These are phyloP conservation scores for Cirrhinus molitorella DNA, from an alignment of 2,797 vertebrate genomes.

Conservation along the genomic window DNA sequence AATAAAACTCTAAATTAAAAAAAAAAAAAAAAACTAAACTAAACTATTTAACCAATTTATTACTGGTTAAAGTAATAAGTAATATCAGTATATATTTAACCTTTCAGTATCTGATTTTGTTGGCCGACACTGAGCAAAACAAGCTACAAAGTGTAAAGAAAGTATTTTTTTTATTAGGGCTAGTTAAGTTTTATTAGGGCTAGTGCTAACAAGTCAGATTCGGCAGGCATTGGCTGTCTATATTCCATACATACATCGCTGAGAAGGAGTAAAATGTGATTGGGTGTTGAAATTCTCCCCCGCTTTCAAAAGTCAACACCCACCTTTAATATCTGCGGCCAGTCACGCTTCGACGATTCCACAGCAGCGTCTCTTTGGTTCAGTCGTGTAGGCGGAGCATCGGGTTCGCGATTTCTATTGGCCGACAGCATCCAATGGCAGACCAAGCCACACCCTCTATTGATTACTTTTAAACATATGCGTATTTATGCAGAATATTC, in stretches of 20 bases:
- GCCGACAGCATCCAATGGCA: slow-evolving; percentile 55
- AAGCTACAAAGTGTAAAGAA: too few relatives aligned
- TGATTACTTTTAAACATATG: slow-evolving; percentile 31
- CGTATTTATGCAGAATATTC: slow-evolving; percentile 27
- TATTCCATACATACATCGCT: too few relatives aligned
- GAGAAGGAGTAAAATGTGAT: background rate
- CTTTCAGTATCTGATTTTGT: too few relatives aligned
- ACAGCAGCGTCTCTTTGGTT: slow-evolving; percentile 29
- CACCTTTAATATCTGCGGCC: background rate
- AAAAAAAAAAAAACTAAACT: too few relatives aligned
- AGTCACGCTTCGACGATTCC: slow-evolving; percentile 17
- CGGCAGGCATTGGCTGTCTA: background rate
- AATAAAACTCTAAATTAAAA: too few relatives aligned
- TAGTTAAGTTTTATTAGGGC: too few relatives aligned
- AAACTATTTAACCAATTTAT: too few relatives aligned
- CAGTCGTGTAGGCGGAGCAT: slow-evolving; percentile 43
- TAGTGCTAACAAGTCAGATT: background rate
- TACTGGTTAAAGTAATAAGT: too few relatives aligned
- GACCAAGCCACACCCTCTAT: slow-evolving; percentile 35
- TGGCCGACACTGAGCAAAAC: too few relatives aligned
- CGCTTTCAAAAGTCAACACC: background rate
- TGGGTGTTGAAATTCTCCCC: background rate
- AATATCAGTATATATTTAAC: too few relatives aligned
- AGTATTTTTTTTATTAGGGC: too few relatives aligned
- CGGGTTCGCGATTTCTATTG: background rate